Percentiles rank a stretch among this genome's conserved stretches.
phyloP scores from a whole-genome alignment of 1,140 invertebrate genomes.

The Aphaenogaster ashmeadi region DNA sequence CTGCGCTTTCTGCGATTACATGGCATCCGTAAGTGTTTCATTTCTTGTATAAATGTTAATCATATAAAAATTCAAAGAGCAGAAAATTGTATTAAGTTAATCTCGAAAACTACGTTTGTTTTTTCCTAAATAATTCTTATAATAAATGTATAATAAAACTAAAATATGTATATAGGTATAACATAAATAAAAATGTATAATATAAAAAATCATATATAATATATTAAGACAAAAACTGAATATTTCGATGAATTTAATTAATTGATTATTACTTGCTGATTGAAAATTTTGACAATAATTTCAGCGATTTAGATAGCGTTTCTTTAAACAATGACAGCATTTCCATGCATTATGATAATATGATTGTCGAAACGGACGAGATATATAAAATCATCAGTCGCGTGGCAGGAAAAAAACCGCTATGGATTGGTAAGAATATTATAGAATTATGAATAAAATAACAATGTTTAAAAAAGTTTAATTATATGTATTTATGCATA shows the following conservation, averaged over 20 bases:
- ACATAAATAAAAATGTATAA: not conserved
- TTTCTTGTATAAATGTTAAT: not conserved
- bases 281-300: slow-evolving; percentile 14
- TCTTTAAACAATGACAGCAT: slow-evolving; percentile 69
- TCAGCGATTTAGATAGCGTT: slow-evolving; percentile 73
- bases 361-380: slow-evolving; percentile 77
- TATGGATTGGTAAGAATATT: slow-evolving; percentile 84
- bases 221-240: not conserved
- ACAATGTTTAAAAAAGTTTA: not conserved
- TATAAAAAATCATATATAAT: not conserved
- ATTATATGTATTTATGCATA: not conserved
- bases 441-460: not conserved
- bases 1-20: slow-evolving; percentile 88
- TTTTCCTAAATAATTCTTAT: not conserved
- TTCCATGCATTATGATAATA: slow-evolving; percentile 77
- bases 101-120: not conserved
- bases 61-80: not conserved
- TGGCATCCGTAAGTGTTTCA: slow-evolving; percentile 89
- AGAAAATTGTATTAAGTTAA: not conserved
- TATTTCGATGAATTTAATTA: not conserved
- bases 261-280: not conserved
- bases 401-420: slow-evolving; percentile 77
- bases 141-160: not conserved
- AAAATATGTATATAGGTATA: not conserved
- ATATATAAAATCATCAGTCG: slow-evolving; percentile 78